Evolutionary conservation across 2,888 invertebrate species (phyloP).

Genomic region (Sclerodermus sp.): DNA sequence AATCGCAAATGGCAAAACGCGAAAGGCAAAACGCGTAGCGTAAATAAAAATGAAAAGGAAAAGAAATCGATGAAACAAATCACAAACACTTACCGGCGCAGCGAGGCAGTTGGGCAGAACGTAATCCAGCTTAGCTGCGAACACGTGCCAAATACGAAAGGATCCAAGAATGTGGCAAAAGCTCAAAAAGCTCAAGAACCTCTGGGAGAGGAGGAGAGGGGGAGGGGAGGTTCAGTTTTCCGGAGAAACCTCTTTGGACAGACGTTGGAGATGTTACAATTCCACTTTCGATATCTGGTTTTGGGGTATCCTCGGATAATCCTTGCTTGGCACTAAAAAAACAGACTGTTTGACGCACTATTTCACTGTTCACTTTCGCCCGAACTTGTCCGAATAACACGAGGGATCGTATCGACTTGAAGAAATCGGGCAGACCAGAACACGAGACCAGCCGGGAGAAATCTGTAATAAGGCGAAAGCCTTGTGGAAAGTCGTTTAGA

Average conservation of each 20-base stretch:
- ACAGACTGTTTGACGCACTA: no score
- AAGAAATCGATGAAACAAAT: not conserved
- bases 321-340: not conserved
- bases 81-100: constrained; percentile 47
- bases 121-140: constrained; percentile 49
- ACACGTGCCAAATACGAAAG: constrained; percentile 15
- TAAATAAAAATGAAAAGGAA: not conserved
- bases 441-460: no score
- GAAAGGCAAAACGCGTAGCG: not conserved
- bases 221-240: no score
- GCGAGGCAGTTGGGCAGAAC: constrained; percentile 41
- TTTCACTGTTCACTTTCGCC: no score
- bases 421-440: not conserved
- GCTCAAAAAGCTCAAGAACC: no score
- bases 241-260: no score
- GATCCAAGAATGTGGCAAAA: no score
- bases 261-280: no score
- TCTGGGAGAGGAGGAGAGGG: no score
- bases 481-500: not conserved
- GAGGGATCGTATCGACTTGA: not conserved
- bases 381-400: not conserved
- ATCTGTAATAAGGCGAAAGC: no score
- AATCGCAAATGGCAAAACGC: not conserved
- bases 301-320: not conserved
- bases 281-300: no score